These are phyloP conservation scores for Ferdinandea cuprea DNA, from an alignment of 2,888 invertebrate genomes.

Conservation along the genomic window DNA sequence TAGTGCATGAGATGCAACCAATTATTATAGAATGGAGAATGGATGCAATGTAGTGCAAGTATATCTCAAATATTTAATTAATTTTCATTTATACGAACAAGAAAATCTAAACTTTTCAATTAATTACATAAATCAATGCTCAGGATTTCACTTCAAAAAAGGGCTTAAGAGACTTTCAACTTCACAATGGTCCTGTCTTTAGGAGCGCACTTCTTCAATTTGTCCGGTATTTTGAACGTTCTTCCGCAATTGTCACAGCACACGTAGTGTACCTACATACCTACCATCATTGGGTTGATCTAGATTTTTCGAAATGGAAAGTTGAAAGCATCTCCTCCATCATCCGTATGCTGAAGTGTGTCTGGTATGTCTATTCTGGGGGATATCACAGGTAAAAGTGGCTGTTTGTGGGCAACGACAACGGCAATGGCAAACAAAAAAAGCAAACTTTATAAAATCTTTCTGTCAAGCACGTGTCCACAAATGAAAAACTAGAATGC, in stretches of 20 bases:
- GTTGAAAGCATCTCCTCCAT: neutral
- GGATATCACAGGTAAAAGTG: slow-evolving; percentile 37
- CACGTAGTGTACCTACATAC: neutral
- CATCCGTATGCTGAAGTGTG: slow-evolving; percentile 1
- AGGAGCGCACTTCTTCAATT: neutral
- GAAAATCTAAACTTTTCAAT: neutral
- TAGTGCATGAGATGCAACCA: slow-evolving; percentile 3
- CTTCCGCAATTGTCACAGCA: neutral
- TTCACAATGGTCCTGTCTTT: no score
- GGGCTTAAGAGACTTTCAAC: no score
- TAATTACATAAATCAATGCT: neutral
- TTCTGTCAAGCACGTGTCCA: neutral
- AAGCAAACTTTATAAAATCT: neutral
- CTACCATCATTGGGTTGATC: neutral
- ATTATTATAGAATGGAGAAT: slow-evolving; percentile 26
- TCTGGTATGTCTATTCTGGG: neutral
- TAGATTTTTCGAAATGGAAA: slow-evolving; percentile 2
- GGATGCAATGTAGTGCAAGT: neutral
- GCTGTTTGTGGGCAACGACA: slow-evolving; percentile 1
- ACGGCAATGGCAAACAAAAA: neutral
- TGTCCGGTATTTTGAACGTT: slow-evolving; percentile 11
- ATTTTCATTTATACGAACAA: no score
- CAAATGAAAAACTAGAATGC: neutral
- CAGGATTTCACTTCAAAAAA: no score
- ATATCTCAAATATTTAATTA: no score